phyloP scores from a whole-genome alignment of 1,140 invertebrate species.

The Papilio dardanus region DNA sequence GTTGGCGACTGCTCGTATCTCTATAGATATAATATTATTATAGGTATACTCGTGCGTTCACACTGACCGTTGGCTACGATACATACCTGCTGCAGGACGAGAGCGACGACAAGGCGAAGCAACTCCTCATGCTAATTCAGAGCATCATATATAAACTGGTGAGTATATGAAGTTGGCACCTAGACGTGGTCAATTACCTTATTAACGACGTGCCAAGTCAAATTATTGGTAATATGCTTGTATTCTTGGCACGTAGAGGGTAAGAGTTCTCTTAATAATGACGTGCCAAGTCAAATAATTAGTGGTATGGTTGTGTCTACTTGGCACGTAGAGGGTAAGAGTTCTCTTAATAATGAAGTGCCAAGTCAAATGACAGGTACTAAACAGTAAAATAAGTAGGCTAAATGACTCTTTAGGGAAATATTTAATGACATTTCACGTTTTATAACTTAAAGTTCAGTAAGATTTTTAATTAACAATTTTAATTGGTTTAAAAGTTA shows the following conservation, averaged over 20 bases:
- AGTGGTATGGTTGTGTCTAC: background rate
- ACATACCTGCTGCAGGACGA: slow-evolving; percentile 75
- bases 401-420: too few species aligned
- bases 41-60: slow-evolving; percentile 61
- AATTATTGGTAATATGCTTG: too few species aligned
- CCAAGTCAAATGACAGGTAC: too few species aligned
- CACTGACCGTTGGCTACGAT: slow-evolving; percentile 64
- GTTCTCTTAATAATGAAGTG: background rate
- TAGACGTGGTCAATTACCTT: too few species aligned
- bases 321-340: background rate
- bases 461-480: too few species aligned
- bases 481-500: too few species aligned
- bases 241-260: background rate
- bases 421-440: too few species aligned
- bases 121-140: slow-evolving; percentile 60
- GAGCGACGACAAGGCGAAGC: slow-evolving; percentile 60
- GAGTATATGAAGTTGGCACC: slow-evolving; percentile 48
- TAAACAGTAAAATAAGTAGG: too few species aligned
- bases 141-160: slow-evolving; percentile 73
- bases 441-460: too few species aligned
- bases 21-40: background rate
- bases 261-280: background rate
- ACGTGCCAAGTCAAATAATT: too few species aligned
- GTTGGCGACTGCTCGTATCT: too few species aligned
- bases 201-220: too few species aligned